Conservation (phyloP, 2,113 vertebrate genomes). For the Sander vitreus region DNA sequence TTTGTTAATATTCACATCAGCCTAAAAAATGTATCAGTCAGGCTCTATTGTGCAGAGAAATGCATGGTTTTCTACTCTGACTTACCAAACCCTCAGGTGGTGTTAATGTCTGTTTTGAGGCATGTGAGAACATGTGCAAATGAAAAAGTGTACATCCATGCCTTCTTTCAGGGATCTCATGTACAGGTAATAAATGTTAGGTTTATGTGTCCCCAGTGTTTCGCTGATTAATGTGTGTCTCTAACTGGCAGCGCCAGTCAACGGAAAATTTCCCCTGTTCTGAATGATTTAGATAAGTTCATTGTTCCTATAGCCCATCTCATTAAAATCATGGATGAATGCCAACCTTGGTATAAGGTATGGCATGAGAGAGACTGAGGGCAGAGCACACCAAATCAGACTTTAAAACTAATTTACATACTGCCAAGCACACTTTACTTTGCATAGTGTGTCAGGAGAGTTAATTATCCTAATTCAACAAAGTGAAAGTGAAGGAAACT, state of each 20-base stretch:
- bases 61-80: neutral
- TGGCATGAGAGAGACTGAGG: constrained; percentile 4
- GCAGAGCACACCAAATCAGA: constrained; percentile 50
- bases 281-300: constrained; percentile 64
- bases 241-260: constrained; percentile 30
- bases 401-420: constrained; percentile 68
- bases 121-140: constrained; percentile 10
- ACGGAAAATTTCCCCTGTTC: constrained; percentile 30
- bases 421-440: constrained; percentile 61
- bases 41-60: neutral
- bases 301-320: constrained; percentile 63
- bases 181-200: neutral
- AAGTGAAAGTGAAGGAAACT: constrained; percentile 71
- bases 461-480: constrained; percentile 79
- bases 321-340: constrained; percentile 74
- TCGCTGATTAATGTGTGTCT: constrained; percentile 42
- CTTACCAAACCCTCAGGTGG: neutral
- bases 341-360: constrained; percentile 49
- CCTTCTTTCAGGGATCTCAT: neutral
- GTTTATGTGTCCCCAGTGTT: constrained; percentile 25
- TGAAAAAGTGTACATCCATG: neutral
- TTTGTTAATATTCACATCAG: neutral
- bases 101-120: neutral
- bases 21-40: neutral
- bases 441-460: constrained; percentile 74